Base-by-base conservation (phyloP, 2,797 vertebrate genomes). In the Alcedo atthis region DNA sequence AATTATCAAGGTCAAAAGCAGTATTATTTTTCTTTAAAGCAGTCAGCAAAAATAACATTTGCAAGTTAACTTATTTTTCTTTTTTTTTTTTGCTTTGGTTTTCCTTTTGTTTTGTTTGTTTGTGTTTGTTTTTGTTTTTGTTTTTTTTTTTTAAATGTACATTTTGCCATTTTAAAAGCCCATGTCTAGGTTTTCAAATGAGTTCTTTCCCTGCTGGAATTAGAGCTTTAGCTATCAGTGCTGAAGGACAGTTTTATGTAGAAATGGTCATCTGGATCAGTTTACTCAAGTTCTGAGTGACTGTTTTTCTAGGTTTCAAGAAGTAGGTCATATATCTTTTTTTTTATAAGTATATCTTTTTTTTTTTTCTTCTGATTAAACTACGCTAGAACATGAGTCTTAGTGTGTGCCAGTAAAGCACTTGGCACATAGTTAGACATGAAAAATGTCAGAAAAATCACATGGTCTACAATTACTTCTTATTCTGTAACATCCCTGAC, bases 11-110 rank as follows among this genome's bases (percentile, higher is more conserved):
- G 82, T 91, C 71, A 62, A 78, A 94, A 32, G 24, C 15, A 89
- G 26, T 63, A 26, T 49, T 78, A 84, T 71, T 74, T 48, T 80
- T 93, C 70, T 82, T 85, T 80, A 77, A 58, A n/a, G 22, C 32
- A 91, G 49, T 92, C 81, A 94, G 64, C 28, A 97, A 87, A 96
- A 90, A n/a, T 30, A 53, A 28, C 55, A 67, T 95, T 93, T 4
- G 2, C 28, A 88, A 74, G 42, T 76, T 91, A 45, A 42, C 10
- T 24, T 45, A 40, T 87, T 85, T 92, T 87, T 70, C 25, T 53
- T 28, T 84, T 69, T 75, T 74, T 74, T 82, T 30, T 46, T 87
- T 85, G 91, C 85, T 70, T 28, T 53, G 35, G 35, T 37, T 37
- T 37, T 37, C 10, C 35, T 37, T 37, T 37, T 11, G 37, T 12